Conservation (phyloP, 2,888 invertebrate species). For the Diaperis boleti region DNA sequence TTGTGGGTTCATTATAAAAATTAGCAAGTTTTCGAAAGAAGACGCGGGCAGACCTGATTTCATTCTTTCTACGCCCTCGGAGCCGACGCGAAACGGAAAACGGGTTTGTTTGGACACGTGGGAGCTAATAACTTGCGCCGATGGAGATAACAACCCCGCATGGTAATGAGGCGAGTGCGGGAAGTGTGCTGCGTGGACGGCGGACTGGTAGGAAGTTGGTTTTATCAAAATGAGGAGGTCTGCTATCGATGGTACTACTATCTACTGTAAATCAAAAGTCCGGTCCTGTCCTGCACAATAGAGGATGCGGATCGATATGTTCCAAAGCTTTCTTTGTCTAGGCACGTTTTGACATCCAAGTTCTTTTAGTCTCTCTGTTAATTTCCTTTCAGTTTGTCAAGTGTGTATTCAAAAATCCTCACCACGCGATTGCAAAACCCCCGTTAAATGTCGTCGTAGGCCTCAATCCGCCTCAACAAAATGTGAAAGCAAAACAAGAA, state of each 20-base stretch:
- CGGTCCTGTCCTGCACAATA: too few species aligned
- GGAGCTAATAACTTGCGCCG: constrained; percentile 40
- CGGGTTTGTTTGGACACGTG: constrained; percentile 44
- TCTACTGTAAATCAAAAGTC: too few species aligned
- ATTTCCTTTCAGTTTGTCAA: too few species aligned
- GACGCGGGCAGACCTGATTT: constrained; percentile 48
- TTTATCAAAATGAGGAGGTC: too few species aligned
- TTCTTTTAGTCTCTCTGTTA: too few species aligned
- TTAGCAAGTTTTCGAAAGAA: constrained; percentile 47
- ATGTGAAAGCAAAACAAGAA: constrained; percentile 38
- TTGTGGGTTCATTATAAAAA: constrained; percentile 48
- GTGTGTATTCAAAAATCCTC: too few species aligned
- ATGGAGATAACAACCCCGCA: constrained; percentile 37
- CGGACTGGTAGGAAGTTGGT: too few species aligned
- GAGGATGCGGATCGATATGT: too few species aligned
- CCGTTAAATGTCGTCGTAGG: constrained; percentile 28
- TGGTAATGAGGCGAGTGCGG: constrained; percentile 30
- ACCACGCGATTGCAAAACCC: too few species aligned
- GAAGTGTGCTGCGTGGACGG: constrained; percentile 27
- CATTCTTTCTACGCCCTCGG: constrained; percentile 44
- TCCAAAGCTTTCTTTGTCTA: too few species aligned
- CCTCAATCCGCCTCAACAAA: constrained; percentile 26
- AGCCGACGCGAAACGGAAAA: constrained; percentile 44
- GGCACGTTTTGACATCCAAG: too few species aligned
- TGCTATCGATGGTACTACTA: too few species aligned